Evolutionary conservation across 1,140 invertebrate species (phyloP), one percentile per base, ranked within the genome.

Genomic region (Dendroctonus valens): DNA sequence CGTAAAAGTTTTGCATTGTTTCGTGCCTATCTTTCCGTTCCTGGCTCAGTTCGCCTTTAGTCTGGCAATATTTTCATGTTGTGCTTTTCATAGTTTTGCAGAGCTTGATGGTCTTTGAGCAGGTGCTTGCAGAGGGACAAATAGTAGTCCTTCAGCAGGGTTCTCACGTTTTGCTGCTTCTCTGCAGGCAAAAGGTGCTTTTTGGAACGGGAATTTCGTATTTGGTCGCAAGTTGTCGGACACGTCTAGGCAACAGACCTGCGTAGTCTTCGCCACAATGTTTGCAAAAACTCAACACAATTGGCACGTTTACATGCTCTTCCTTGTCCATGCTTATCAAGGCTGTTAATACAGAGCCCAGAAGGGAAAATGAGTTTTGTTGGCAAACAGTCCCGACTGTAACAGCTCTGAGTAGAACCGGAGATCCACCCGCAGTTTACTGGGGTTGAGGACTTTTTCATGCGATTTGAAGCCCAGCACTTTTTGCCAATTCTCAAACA

Each of bases 211-310:
- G 66, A 0, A 87, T 70, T 65, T 81, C 78, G 58, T 83, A 80
- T 77, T 91, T 88, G 75, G 83, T 81, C 0, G 87, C 82, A 39
- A 89, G 72, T 57, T 84, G 78, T 48, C 84, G 79, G 49, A 90
- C 83, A 73, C 81, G 84, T 63, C 83, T 84, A 1, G 90, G 90
- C 12, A 93, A 82, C 12, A 95, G 81, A 11, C 90, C 94, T 46
- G 94, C 94, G 82, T 96, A 98, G 80, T 98, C 96, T 80, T 97
- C 94, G 1, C 96, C 95, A 80, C 94, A 97, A 76, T 97, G 92
- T 68, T 91, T 91, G 79, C 95, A 97, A 78, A 99, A 98, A 58
- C 92, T 96, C 7, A 96, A 81, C 53, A 98, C 86, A 62, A 98
- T 96, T n/a, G 88, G 89, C 39, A 95, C 88, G 81, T 98, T 96